A percentile compares a stretch with the other conserved stretches of the same genome.
phyloP scores from a whole-genome alignment of 2,888 invertebrate genomes.

The Noctua janthina region DNA sequence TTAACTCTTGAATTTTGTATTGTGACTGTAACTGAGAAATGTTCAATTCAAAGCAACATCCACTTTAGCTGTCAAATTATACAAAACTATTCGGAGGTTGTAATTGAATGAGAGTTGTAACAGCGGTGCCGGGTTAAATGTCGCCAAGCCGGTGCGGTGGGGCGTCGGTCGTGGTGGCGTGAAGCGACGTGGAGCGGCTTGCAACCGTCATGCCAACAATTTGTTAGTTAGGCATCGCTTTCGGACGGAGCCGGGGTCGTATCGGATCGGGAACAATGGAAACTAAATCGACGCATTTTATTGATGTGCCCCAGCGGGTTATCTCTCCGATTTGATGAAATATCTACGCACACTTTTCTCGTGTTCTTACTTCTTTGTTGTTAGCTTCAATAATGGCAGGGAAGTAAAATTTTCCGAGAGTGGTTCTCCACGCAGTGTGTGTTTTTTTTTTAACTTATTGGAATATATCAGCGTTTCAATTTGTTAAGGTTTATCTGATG shows the following conservation, averaged over 20 bases:
- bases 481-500: not conserved
- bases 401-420: not conserved
- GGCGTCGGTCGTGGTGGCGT: not conserved
- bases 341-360: constrained; percentile 21
- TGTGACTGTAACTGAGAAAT: constrained; percentile 9
- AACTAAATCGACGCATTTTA: constrained; percentile 51
- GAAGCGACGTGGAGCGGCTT: not conserved
- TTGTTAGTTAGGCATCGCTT: constrained; percentile 34
- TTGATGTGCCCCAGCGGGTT: constrained; percentile 46
- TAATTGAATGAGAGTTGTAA: constrained; percentile 51
- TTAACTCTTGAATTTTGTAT: constrained; percentile 35
- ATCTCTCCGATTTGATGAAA: constrained; percentile 44
- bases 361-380: constrained; percentile 2
- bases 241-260: constrained; percentile 13
- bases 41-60: constrained; percentile 23
- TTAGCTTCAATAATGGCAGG: not conserved
- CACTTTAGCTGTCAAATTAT: constrained; percentile 31
- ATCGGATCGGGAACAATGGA: constrained; percentile 38
- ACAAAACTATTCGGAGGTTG: constrained; percentile 34
- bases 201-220: constrained; percentile 32
- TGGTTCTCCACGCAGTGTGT: not conserved
- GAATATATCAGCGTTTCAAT: not conserved
- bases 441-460: not conserved
- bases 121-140: constrained; percentile 24
- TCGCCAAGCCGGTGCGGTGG: constrained; percentile 5